These are phyloP conservation scores for Coleophora flavipennella DNA, from an alignment of 2,888 invertebrate species.

Conservation along the genomic window DNA sequence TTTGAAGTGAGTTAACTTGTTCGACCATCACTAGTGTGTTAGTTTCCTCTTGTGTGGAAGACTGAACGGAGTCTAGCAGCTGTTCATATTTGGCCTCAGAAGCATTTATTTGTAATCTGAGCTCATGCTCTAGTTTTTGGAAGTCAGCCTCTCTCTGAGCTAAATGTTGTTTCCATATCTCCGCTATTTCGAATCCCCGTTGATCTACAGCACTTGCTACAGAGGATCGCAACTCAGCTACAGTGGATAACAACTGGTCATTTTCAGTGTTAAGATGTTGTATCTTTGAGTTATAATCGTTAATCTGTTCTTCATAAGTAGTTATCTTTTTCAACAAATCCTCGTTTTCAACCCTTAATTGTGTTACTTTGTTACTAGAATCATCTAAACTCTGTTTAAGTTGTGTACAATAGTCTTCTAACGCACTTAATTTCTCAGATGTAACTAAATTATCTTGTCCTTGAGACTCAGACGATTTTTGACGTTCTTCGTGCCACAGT, in stretches of 20 bases:
- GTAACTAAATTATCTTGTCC: conserved; percentile 21
- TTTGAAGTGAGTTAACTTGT: conserved; percentile 53
- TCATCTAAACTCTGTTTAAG: conserved; percentile 42
- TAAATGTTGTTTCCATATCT: conserved; percentile 79
- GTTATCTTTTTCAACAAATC: conserved; percentile 23
- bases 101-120: conserved; percentile 64
- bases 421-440: conserved; percentile 26
- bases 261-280: conserved; percentile 54
- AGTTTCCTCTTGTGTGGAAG: conserved; percentile 61
- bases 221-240: conserved; percentile 58
- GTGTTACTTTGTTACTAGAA: conserved; percentile 46
- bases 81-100: conserved; percentile 64
- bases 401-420: conserved; percentile 39
- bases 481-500: conserved; percentile 22
- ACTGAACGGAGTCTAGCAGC: conserved; percentile 55
- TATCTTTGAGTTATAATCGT: conserved; percentile 41
- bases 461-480: conserved; percentile 15
- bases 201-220: conserved; percentile 74
- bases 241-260: conserved; percentile 55
- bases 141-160: conserved; percentile 76
- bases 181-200: conserved; percentile 78
- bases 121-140: conserved; percentile 58
- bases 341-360: conserved; percentile 32
- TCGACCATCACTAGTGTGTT: conserved; percentile 52
- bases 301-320: conserved; percentile 32